Conservation (phyloP, 2,113 vertebrate species). For the Entosphenus tridentatus region DNA sequence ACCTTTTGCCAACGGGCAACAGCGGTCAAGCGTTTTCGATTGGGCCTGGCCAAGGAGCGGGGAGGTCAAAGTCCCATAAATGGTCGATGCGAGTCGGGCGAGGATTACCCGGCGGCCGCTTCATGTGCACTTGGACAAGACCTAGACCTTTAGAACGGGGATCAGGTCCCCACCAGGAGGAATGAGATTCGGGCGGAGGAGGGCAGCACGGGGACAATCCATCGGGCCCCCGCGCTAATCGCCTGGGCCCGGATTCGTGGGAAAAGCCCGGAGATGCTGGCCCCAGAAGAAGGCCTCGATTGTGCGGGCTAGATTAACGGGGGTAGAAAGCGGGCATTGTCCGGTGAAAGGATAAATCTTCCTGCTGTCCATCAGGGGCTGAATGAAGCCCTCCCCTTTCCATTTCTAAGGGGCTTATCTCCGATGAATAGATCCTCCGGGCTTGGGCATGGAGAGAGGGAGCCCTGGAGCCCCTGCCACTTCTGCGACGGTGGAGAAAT, state of each 20-base stretch:
- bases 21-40: too few species aligned
- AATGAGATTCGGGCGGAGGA: too few species aligned
- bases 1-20: too few species aligned
- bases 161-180: too few species aligned
- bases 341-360: conserved; percentile 85
- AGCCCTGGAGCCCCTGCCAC: conserved; percentile 1
- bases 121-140: too few species aligned
- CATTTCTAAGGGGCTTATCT: conserved; percentile 99
- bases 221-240: not conserved
- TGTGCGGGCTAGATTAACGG: conserved; percentile 96
- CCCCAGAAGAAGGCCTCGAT: conserved; percentile 50
- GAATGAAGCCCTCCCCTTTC: conserved; percentile 75
- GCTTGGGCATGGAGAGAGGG: not conserved
- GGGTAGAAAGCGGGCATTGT: conserved; percentile 77
- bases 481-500: not conserved
- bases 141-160: too few species aligned
- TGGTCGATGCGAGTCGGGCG: too few species aligned
- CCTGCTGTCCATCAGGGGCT: conserved; percentile 95
- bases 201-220: not conserved
- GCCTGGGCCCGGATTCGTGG: conserved; percentile 41
- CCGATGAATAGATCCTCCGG: conserved; percentile 76
- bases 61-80: too few species aligned
- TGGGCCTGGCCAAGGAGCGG: too few species aligned
- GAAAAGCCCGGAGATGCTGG: conserved; percentile 55
- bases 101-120: too few species aligned